phyloP scores from a whole-genome alignment of 2,113 vertebrate genomes.

The Panurus biarmicus region DNA sequence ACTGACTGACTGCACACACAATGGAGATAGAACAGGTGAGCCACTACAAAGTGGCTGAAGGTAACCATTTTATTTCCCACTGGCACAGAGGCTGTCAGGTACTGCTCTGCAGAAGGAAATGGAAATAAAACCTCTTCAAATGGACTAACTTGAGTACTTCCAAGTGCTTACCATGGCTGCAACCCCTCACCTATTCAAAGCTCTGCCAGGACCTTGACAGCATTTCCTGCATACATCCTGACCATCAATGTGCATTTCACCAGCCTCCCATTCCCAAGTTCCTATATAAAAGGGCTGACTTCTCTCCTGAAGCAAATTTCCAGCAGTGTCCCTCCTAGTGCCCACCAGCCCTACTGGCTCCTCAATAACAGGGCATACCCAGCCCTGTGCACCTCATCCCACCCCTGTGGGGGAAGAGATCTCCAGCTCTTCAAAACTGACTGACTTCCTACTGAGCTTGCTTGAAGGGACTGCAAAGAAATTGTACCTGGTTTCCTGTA shows the following conservation, averaged over 20 bases:
- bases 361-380: accelerated
- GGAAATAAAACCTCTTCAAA: not conserved
- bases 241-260: not conserved
- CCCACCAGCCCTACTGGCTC: accelerated
- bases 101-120: not conserved
- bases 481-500: not conserved
- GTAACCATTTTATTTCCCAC: not conserved
- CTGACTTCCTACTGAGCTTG: not conserved
- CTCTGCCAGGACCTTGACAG: not conserved
- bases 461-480: not conserved
- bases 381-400: not conserved
- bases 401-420: not conserved
- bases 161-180: not conserved
- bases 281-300: not conserved
- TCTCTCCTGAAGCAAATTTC: not conserved
- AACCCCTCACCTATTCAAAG: not conserved
- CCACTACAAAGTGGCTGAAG: not conserved
- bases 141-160: not conserved
- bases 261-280: not conserved
- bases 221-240: not conserved
- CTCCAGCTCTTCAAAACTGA: not conserved
- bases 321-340: not conserved
- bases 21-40: not conserved
- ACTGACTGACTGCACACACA: not conserved
- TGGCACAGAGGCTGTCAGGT: not conserved